A percentile compares a stretch with the other conserved stretches of the same genome.
These are phyloP conservation scores for Acrocephalus kingi DNA, from an alignment of 2,113 vertebrate species.

Conservation along the genomic window DNA sequence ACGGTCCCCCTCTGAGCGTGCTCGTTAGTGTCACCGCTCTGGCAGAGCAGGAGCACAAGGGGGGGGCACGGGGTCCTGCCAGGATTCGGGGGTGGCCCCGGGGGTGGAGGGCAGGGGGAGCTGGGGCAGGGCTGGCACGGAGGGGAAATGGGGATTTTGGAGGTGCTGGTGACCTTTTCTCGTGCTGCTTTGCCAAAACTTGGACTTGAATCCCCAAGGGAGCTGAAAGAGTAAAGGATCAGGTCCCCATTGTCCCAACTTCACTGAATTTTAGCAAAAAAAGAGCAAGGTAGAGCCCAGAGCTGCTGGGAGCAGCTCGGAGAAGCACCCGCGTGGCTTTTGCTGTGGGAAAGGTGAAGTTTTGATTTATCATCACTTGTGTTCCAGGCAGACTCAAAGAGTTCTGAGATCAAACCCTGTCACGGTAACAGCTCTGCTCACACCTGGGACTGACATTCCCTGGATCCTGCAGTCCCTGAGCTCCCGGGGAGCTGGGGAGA, in stretches of 20 bases:
- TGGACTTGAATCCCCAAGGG: not conserved
- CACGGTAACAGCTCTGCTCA: not conserved
- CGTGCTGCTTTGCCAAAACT: not conserved
- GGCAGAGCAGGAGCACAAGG: conserved; percentile 65
- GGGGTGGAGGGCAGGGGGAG: not conserved
- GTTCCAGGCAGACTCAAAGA: not conserved
- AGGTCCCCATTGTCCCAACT: not conserved
- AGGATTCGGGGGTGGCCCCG: not conserved
- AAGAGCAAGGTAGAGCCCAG: not conserved
- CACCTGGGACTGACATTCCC: not conserved
- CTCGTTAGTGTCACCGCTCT: conserved; percentile 81
- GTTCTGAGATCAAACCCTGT: not conserved
- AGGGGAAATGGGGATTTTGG: not conserved
- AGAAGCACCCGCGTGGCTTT: not conserved
- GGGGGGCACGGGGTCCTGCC: conserved; percentile 60
- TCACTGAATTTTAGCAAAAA: not conserved
- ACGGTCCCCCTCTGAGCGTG: conserved; percentile 64
- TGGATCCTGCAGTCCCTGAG: not conserved
- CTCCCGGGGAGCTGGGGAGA: not conserved
- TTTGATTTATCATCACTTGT: not conserved
- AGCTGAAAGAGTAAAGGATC: not conserved
- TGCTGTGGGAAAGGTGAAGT: not conserved
- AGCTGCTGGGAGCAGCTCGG: not conserved
- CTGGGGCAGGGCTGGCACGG: not conserved
- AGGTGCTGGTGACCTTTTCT: not conserved